Evolutionary conservation across 1,140 invertebrate genomes (phyloP), one percentile per base, ranked within the genome.

Genomic region (Trissolcus basalis): DNA sequence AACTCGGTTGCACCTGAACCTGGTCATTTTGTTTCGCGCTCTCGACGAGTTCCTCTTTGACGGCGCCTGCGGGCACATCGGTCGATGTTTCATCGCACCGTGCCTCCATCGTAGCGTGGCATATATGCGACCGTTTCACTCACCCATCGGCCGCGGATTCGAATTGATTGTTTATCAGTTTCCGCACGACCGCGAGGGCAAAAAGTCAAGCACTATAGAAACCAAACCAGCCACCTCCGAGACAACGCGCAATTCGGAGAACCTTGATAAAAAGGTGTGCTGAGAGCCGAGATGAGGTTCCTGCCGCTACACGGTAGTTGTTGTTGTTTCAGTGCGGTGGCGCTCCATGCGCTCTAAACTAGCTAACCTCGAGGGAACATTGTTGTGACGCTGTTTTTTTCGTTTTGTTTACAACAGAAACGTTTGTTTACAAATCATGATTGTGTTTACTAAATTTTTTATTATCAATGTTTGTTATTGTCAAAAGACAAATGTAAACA

Each of bases 11-110:
- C 44, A 68, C 16, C 27, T 67, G 59, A 32, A 33, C 43, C 50
- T 71, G 50, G 1, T 67, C 71, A 72, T 76, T 79, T 69, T 75
- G 77, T 63, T 69, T 68, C 9, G 47, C 67, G 48, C 53, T 60
- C 2, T 79, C 77, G 16, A 68, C 15, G 8, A 73, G 14, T 73
- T 79, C 77, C 39, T 79, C 72, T 16, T 79, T 79, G 45, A 79
- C 61, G 60, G 36, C 50, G 3, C 76, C 72, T 16, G 69, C 43
- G 14, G 77, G 59, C 69, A 68, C 67, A 61, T 75, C 72, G 68
- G 77, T 58, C 73, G 73, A 79, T 65, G 48, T 67, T 61, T 79
- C 77, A 76, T 76, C 68, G 73, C 69, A 72, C 69, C 77, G 69
- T 48, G 72, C 65, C 68, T 79, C 77, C 77, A 79, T 79, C 65